Base-by-base conservation (phyloP, 2,888 invertebrate genomes). In the Amaurobius ferox region DNA sequence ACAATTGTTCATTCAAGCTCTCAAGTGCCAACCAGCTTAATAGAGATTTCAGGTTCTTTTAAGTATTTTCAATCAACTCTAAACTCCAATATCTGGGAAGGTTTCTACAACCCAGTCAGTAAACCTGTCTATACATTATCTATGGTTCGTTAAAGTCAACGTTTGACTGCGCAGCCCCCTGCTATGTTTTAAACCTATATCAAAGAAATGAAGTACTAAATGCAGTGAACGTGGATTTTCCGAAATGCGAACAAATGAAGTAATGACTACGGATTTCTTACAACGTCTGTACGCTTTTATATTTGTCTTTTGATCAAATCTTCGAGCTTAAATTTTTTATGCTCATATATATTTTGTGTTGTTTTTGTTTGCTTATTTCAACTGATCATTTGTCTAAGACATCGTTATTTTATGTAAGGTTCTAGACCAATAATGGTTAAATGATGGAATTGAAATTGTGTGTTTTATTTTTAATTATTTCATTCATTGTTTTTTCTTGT, bases 341-440 rank as follows among this genome's bases (percentile, higher is more conserved):
- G 11, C 35, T 35, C 11, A 7, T 35, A 5, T 35, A 11, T 44
- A 16, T n/a, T 44, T 44, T 44, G 2, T n/a, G n/a, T n/a, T n/a
- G n/a, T n/a, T n/a, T 44, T 44, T 35, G 35, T 35, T 35, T 11
- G 5, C 11, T 66, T 66, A 3, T 64, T 76, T 61, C 48, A 68
- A 48, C 23, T 67, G 67, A n/a, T 55, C 19, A n/a, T 64, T 26
- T 66, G 79, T 26, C 40, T 70, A 39, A 79, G 64, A 40, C 66
- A 66, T 79, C 62, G 66, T 70, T 79, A 66, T 29, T 16, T n/a
- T 35, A 6, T 55, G 44, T 26, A 55, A 72, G 72, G 64, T 72
- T 66, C 35, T 68, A 61, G 48, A 67, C 68, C 29, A 80, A 80
- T 80, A 80, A 73, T 74, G 80, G 68, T 80, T 80, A 67, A 80